Conservation (phyloP, 2,113 vertebrate genomes). For the Dromas ardeola region DNA sequence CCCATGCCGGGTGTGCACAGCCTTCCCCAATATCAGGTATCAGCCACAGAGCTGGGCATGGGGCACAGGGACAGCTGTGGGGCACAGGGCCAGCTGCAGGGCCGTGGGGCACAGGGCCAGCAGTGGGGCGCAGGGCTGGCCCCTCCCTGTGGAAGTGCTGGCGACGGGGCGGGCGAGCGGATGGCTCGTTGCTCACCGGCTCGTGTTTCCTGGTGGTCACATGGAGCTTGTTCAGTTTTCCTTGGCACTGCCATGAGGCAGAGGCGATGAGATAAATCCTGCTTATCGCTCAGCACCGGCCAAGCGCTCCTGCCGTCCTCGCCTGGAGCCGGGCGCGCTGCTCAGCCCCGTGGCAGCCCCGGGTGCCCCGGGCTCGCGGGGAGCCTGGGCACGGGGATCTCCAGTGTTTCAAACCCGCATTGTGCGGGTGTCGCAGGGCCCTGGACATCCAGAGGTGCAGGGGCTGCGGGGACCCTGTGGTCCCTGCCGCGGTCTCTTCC, state of each 20-base stretch:
- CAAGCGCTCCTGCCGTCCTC: rapidly evolving
- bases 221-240: background rate
- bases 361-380: rapidly evolving
- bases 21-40: no score
- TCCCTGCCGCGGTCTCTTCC: background rate
- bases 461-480: rapidly evolving
- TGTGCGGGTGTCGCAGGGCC: rapidly evolving
- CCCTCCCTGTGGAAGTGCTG: background rate
- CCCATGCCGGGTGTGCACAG: background rate
- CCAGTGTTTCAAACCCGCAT: rapidly evolving
- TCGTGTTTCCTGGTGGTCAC: background rate
- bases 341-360: background rate
- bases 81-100: background rate
- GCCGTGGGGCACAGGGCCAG: background rate
- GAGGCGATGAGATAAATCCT: background rate
- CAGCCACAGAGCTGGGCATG: background rate
- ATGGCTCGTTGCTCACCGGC: rapidly evolving
- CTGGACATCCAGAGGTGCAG: background rate
- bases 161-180: background rate
- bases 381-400: background rate
- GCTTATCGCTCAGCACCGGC: rapidly evolving
- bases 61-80: background rate
- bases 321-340: rapidly evolving
- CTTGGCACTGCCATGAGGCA: rapidly evolving
- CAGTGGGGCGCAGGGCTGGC: background rate